Evolutionary conservation across 35 echinoderm and acorn worm genomes (phyloP).

Genomic region (Chiridota heheva): DNA sequence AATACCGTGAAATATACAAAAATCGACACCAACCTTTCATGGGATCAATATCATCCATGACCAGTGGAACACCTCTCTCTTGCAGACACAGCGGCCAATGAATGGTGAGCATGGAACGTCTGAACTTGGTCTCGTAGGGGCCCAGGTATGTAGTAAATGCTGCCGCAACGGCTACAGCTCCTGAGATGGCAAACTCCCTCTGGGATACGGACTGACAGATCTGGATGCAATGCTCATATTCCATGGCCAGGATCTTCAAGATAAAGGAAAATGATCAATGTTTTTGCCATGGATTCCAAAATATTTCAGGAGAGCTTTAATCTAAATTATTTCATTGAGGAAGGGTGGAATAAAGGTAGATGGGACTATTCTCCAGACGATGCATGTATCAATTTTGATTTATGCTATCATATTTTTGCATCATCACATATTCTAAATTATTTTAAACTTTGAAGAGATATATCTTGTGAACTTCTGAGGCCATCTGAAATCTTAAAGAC

Average conservation of each 20-base stretch:
- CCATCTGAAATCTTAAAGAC: too few species aligned
- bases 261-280: not conserved
- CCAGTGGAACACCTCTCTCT: slow-evolving; percentile 88
- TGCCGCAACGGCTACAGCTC: slow-evolving; percentile 79
- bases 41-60: slow-evolving; percentile 95
- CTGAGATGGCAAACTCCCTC: slow-evolving; percentile 90
- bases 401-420: too few species aligned
- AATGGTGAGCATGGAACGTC: slow-evolving; percentile 78
- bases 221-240: slow-evolving; percentile 94
- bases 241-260: slow-evolving; percentile 73
- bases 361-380: too few species aligned
- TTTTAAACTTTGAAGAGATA: too few species aligned
- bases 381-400: too few species aligned
- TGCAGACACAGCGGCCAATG: slow-evolving; percentile 96
- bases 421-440: too few species aligned
- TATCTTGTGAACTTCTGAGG: too few species aligned
- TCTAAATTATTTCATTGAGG: not conserved
- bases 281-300: not conserved
- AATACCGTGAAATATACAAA: too few species aligned
- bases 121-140: slow-evolving; percentile 86
- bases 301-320: not conserved
- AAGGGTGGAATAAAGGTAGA: too few species aligned
- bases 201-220: slow-evolving; percentile 88
- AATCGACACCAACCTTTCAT: slow-evolving; percentile 91
- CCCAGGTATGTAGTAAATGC: slow-evolving; percentile 91